Base-by-base conservation (phyloP, 64 coral and sea anemone species). In the Actinia equina region DNA sequence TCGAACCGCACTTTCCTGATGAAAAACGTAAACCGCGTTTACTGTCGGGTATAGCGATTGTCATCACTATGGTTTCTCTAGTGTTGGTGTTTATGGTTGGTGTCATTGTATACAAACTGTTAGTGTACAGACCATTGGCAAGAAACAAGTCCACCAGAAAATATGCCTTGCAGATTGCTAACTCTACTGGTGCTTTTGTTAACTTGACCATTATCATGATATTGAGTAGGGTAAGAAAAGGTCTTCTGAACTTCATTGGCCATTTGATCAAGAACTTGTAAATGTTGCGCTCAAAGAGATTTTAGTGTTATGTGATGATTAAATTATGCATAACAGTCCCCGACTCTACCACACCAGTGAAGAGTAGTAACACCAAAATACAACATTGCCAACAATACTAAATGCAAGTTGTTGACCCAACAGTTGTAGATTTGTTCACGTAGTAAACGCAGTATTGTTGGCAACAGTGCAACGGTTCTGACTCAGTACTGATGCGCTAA, bases 191-290 rank as follows among this genome's bases (percentile, higher is more conserved):
- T 42, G 97, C 97, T 20, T 92, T 99, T 83, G 97, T 99, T 27
- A 99, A 99, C 91, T 99, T 99, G 91, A 95, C 91, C n/a, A 99
- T 95, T 19, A 99, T 99, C 55, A 99, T 99, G 97, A 99, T 99
- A 19, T 91, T 99, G 9, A 99, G 97, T 62, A 95, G 97, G 88
- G 97, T 99, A 43, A 86, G 93, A 65, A 65, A 23, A 37, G 30
- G 30, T 37, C 30, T 37, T 37, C 78, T 89, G 27, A 49, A 49
- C 46, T 8, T 49, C 46, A 8, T 49, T 49, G 46, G 1, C 46
- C 30, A 37, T 37, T 37, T 37, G 30, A 37, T 37, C 30, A 37
- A 37, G 30, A 37, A 37, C 30, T 37, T 37, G 30, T 0, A 37
- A 37, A 37, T 37, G 30, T 37, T 37, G 30, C 30, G 30, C 30